Evolutionary conservation across 2,113 vertebrate genomes (phyloP).

Genomic region (Diglossa brunneiventris): DNA sequence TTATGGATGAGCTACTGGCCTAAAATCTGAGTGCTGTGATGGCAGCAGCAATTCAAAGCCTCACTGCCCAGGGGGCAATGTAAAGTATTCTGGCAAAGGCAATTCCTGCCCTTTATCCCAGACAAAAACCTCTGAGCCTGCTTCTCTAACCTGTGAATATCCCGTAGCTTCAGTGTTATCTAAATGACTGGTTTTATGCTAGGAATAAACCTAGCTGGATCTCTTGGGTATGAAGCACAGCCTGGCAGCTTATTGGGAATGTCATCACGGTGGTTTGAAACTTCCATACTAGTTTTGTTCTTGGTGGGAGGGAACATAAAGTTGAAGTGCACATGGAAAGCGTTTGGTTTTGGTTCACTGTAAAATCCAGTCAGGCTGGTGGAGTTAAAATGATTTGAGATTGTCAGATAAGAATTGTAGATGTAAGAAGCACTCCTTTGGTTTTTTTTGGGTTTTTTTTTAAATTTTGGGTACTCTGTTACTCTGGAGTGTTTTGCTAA

Average conservation of each 20-base stretch:
- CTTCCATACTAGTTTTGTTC: neutral
- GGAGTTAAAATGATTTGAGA: neutral
- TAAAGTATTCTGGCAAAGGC: neutral
- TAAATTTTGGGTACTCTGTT: neutral
- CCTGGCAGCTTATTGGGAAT: neutral
- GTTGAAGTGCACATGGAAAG: neutral
- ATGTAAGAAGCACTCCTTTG: neutral
- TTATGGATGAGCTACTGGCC: neutral
- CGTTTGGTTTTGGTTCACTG: neutral
- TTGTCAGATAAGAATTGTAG: neutral
- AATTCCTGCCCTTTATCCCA: neutral
- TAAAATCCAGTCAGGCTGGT: neutral
- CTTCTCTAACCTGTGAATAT: neutral
- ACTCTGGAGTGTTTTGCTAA: neutral
- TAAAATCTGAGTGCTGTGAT: neutral
- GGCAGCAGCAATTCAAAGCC: neutral
- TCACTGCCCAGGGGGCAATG: fast-evolving
- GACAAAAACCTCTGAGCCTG: neutral
- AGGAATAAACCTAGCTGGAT: neutral
- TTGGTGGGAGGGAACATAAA: neutral
- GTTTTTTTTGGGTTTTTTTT: neutral
- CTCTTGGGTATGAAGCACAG: neutral
- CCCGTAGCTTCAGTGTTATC: neutral
- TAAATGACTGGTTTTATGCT: neutral
- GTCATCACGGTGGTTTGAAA: fast-evolving